Conservation (phyloP, 2,888 invertebrate species). For the Lysandra coridon region DNA sequence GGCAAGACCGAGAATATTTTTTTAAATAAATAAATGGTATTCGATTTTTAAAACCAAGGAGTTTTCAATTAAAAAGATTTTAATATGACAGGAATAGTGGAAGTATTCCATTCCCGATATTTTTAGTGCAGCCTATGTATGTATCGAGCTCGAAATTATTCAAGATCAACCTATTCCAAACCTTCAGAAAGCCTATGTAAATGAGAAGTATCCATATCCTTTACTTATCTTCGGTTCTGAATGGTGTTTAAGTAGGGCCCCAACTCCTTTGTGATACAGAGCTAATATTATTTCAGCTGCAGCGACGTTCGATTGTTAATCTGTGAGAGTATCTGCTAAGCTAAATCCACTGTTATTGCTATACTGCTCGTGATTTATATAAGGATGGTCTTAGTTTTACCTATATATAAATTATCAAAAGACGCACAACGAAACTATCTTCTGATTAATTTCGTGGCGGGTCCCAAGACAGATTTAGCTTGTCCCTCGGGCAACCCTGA, state of each 20-base stretch:
- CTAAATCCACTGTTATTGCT: neutral
- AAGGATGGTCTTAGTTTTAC: neutral
- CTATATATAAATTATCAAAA: too few relatives aligned
- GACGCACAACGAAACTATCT: too few relatives aligned
- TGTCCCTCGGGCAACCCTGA: too few relatives aligned
- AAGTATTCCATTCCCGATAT: too few relatives aligned
- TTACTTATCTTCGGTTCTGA: neutral
- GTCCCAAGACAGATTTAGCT: too few relatives aligned
- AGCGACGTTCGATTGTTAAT: neutral
- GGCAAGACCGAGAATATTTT: too few relatives aligned
- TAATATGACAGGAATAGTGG: too few relatives aligned
- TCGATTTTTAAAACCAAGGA: too few relatives aligned
- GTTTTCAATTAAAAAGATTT: too few relatives aligned
- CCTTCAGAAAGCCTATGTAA: neutral
- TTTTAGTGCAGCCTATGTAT: neutral
- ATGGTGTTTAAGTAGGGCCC: neutral
- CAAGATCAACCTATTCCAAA: neutral
- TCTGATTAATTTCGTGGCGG: too few relatives aligned
- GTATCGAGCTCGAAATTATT: neutral
- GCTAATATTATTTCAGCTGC: slow-evolving; percentile 16
- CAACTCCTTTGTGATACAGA: slow-evolving; percentile 17
- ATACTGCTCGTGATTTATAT: neutral
- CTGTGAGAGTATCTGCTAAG: slow-evolving; percentile 14
- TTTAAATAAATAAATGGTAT: too few relatives aligned
- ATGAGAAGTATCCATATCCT: neutral